Evolutionary conservation across 2,797 vertebrate species (phyloP), one percentile per base, ranked within the genome.

Genomic region (Gambelia wislizenii): DNA sequence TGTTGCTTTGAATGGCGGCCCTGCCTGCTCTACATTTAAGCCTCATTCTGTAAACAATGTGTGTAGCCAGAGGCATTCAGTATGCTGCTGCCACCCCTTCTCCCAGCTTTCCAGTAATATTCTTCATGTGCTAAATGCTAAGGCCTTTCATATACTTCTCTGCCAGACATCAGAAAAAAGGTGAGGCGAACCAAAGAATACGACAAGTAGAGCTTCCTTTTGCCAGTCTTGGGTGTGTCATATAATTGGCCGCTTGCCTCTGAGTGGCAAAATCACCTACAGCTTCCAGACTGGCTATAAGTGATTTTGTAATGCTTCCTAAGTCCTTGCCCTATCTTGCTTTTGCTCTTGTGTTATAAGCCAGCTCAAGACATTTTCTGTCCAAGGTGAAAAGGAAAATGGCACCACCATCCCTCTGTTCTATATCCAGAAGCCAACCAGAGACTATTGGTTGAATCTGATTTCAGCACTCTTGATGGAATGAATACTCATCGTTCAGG

Each of bases 11-110:
- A 91, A 42, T 82, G 83, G 84, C 27, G 14, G n/a, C 81, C 18
- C 7, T 84, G 89, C 42, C 86, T 56, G 89, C 88, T 91, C 81
- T 91, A 87, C 91, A 74, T 92, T 42, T 86, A 89, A 91, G 92
- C 14, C 80, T 91, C 88, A 72, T 83, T 88, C 83, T 84, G 64
- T 91, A 90, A 91, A 84, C 44, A n/a, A 27, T 74, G 42, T 47
- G 4, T 84, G n/a, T 90, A 56, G 33, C 87, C 85, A 52, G 54
- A 94, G 86, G 74, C 59, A 81, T 86, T 91, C 86, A 84, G 69
- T 61, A 9, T 59, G 83, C 85, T 10, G 30, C 64, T 67, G 27
- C 64, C 64, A 67, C 81, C 42, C 85, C 76, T 92, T 88, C 69
- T 4, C 69, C 69, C 18, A 83, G 75, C 91, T 90, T 90, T 91